Evolutionary conservation across 2,888 invertebrate genomes (phyloP).

Genomic region (Microplitis deprimator): DNA sequence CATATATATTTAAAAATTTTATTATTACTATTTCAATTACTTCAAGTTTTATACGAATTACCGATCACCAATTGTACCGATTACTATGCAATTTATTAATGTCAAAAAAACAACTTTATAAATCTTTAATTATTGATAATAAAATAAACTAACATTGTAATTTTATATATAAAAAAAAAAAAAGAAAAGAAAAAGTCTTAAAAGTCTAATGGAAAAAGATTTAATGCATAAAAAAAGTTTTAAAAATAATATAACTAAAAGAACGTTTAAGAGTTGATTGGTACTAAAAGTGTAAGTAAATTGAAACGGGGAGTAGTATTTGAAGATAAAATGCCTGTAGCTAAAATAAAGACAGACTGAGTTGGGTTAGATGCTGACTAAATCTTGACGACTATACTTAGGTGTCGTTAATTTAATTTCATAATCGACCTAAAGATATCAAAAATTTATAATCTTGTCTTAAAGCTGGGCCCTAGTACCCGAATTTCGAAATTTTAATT

Average conservation of each 20-base stretch:
- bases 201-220: not conserved
- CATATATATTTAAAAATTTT: slow-evolving; percentile 48
- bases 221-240: not conserved
- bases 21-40: slow-evolving; percentile 28
- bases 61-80: not conserved
- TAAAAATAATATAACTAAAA: not conserved
- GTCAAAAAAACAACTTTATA: too few species aligned
- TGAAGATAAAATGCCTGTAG: not conserved
- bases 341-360: too few species aligned
- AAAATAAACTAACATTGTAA: not conserved
- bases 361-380: not conserved
- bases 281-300: not conserved
- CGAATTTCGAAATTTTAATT: too few species aligned
- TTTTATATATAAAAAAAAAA: not conserved
- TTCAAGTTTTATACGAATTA: not conserved
- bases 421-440: too few species aligned
- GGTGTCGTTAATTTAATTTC: too few species aligned
- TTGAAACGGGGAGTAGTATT: not conserved
- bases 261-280: not conserved
- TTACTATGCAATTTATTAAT: too few species aligned
- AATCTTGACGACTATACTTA: too few species aligned
- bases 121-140: too few species aligned
- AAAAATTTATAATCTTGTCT: too few species aligned
- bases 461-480: too few species aligned
- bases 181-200: not conserved